Evolutionary conservation across 2,888 invertebrate genomes (phyloP), one percentile per base, ranked within the genome.

Genomic region (Pharmacophagus antenor): DNA sequence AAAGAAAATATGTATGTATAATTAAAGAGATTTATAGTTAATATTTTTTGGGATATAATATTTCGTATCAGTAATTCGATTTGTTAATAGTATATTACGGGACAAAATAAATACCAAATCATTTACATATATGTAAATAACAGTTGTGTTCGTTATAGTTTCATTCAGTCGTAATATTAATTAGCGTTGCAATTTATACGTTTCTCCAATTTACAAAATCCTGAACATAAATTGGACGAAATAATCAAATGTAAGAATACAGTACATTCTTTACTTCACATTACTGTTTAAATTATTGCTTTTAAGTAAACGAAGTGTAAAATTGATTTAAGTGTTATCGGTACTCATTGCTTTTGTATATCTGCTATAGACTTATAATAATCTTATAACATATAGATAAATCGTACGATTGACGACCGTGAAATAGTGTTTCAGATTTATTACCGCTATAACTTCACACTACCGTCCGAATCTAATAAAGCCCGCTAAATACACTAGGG

Each of bases 91-190:
- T 31, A 10, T 12, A 10, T 31, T 31, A 31, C 31, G 31, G 20
- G 44, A 55, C 50, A 44, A 49, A 37, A 27, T 42, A 51, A 22
- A 51, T 60, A 51, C 56, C 55, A 56, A 60, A 56, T 51, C 47
- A 27, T 54, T 1, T 31, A 15, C 15, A 31, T n/a, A n/a, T n/a
- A n/a, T n/a, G n/a, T n/a, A n/a, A n/a, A n/a, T n/a, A n/a, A n/a
- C n/a, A n/a, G n/a, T n/a, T n/a, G n/a, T n/a, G 31, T 15, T 31
- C 15, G 5, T 44, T 8, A 21, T 15, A 15, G 27, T 25, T 51
- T 44, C 12, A 17, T 12, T 31, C 22, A 12, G 18, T 46, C 46
- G 21, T 20, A 44, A 5, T 56, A 17, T 48, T 17, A 12, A 10
- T 47, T 12, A 44, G 17, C 18, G 18, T 44, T 18, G 5, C 10